These are phyloP conservation scores for Cyaniris semiargus DNA, from an alignment of 2,888 invertebrate species.

Conservation along the genomic window DNA sequence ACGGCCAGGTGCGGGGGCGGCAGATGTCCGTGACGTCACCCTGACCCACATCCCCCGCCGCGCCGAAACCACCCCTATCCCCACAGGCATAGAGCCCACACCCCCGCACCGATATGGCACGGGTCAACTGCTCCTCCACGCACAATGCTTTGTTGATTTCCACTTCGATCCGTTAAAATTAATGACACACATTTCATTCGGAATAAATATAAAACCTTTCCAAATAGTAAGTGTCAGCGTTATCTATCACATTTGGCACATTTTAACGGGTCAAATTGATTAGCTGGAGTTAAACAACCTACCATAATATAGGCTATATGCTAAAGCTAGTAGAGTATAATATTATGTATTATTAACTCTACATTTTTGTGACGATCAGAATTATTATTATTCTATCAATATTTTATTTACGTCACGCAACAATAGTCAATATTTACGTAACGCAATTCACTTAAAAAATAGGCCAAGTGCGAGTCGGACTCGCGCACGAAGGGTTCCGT, in stretches of 20 bases:
- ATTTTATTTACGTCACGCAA: too few relatives aligned
- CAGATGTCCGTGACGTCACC: slow-evolving; percentile 59
- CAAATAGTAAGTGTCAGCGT: background rate
- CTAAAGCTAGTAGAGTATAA: background rate
- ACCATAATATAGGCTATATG: too few relatives aligned
- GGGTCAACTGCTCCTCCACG: slow-evolving; percentile 49
- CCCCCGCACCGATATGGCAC: slow-evolving; percentile 33
- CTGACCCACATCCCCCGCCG: slow-evolving; percentile 58
- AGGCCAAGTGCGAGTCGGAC: too few relatives aligned
- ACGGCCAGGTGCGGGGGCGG: slow-evolving; percentile 70
- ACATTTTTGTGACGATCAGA: too few relatives aligned
- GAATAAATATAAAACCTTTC: slow-evolving; percentile 15
- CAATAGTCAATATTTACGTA: too few relatives aligned
- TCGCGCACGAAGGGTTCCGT: too few relatives aligned
- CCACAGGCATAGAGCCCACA: slow-evolving; percentile 32
- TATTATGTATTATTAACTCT: too few relatives aligned
- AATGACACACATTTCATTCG: slow-evolving; percentile 37
- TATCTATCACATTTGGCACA: background rate
- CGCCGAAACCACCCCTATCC: slow-evolving; percentile 37
- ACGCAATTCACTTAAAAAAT: too few relatives aligned
- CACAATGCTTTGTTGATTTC: slow-evolving; percentile 46
- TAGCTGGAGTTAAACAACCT: background rate
- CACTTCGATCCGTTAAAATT: slow-evolving; percentile 35
- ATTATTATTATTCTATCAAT: too few relatives aligned
- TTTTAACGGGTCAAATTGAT: background rate